A percentile compares a stretch with the other conserved stretches of the same genome.
These are phyloP conservation scores for Pocillopora damicornis DNA, from an alignment of 64 coral and sea anemone genomes.

Conservation along the genomic window DNA sequence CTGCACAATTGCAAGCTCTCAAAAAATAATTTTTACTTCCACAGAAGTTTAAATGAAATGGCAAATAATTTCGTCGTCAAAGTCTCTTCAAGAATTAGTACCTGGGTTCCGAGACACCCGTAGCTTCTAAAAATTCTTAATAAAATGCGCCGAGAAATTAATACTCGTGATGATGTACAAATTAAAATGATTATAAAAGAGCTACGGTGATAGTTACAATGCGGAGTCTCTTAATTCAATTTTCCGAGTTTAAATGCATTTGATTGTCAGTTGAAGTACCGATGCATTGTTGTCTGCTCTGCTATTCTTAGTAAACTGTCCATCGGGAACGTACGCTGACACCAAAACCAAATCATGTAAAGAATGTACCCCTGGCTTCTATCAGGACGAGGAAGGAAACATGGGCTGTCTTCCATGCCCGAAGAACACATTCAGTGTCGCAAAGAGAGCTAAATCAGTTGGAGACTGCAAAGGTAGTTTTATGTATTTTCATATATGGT, in stretches of 20 bases:
- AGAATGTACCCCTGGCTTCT: constrained; percentile 57
- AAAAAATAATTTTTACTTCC: too few species aligned
- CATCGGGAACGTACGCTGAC: constrained; percentile 63
- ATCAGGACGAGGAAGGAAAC: constrained; percentile 77
- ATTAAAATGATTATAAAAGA: too few species aligned
- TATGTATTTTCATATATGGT: neutral
- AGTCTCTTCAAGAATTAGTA: too few species aligned
- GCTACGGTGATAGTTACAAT: too few species aligned
- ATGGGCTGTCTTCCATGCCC: constrained; percentile 66
- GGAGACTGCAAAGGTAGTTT: constrained; percentile 74
- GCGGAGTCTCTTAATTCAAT: too few species aligned
- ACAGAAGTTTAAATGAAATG: too few species aligned
- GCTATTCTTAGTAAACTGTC: constrained; percentile 64
- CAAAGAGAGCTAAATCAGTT: constrained; percentile 22
- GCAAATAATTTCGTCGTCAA: too few species aligned
- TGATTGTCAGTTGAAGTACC: neutral
- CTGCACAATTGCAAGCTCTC: too few species aligned
- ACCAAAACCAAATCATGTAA: constrained; percentile 51
- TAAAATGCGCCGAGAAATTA: too few species aligned
- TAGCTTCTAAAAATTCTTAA: too few species aligned
- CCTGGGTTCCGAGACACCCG: too few species aligned
- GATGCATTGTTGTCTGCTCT: neutral
- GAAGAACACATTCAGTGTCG: constrained; percentile 47
- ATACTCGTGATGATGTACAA: too few species aligned
- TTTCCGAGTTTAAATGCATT: neutral